Conservation (phyloP, 2,113 vertebrate genomes). For the Carassius carassius region DNA sequence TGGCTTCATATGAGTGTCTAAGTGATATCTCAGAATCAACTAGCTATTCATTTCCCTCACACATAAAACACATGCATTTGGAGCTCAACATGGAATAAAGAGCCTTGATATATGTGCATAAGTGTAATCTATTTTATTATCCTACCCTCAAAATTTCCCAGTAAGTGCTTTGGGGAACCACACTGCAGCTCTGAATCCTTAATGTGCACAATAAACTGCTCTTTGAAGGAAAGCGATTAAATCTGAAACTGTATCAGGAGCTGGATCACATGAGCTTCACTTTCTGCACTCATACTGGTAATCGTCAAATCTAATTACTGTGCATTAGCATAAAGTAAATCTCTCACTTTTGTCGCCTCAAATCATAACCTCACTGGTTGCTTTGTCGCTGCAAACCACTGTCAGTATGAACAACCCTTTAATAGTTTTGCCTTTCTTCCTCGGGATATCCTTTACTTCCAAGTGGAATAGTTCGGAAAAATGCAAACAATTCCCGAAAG, state of each 20-base stretch:
- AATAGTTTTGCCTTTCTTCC: conserved; percentile 13
- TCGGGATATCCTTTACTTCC: neutral
- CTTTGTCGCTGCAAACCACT: neutral
- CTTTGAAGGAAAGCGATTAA: neutral
- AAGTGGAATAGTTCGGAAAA: conserved; percentile 35
- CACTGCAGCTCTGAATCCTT: conserved; percentile 28
- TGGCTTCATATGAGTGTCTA: conserved; percentile 27
- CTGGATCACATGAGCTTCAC: too few relatives aligned
- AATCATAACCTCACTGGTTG: neutral
- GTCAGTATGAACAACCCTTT: neutral
- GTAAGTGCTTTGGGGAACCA: conserved; percentile 3
- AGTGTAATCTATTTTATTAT: conserved; percentile 46
- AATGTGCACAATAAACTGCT: neutral
- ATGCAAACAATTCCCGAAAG: conserved; percentile 5
- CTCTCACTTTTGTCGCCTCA: neutral
- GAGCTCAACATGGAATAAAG: neutral
- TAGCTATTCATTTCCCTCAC: conserved; percentile 35
- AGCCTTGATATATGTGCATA: conserved; percentile 35
- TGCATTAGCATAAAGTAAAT: neutral
- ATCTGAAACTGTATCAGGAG: neutral
- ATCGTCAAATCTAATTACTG: neutral
- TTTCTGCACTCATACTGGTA: neutral
- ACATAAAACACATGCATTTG: conserved; percentile 24
- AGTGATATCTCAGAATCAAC: conserved; percentile 37
- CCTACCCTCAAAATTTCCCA: conserved; percentile 37